phyloP scores from a whole-genome alignment of 23 tunicate species.

The Ascidia mentula region DNA sequence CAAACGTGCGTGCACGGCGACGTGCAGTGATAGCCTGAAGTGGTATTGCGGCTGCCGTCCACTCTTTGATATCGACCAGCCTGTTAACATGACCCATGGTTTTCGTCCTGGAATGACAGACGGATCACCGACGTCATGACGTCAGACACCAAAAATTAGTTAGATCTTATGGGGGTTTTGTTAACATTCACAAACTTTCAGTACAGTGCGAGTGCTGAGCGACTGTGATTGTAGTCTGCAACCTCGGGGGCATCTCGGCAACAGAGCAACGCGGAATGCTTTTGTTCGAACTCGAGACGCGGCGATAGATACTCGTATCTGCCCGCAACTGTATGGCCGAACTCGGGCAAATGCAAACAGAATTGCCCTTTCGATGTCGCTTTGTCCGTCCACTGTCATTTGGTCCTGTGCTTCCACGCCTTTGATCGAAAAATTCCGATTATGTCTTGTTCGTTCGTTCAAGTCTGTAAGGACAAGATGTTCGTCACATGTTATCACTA shows the following conservation, averaged over 20 bases:
- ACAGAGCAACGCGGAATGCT: neutral
- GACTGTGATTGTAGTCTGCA: conserved; percentile 2
- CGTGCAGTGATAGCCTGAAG: neutral
- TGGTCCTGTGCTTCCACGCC: neutral
- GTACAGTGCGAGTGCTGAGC: neutral
- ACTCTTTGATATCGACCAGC: neutral
- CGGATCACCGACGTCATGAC: too few relatives aligned
- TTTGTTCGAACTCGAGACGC: neutral
- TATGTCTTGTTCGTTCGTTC: too few relatives aligned
- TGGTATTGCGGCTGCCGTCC: neutral
- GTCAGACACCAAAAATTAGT: neutral
- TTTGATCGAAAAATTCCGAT: neutral
- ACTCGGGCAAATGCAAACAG: neutral
- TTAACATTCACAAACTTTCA: too few relatives aligned
- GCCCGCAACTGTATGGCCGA: neutral
- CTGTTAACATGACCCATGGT: neutral
- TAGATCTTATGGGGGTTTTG: too few relatives aligned
- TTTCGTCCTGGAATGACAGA: neutral
- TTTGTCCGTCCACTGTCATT: neutral
- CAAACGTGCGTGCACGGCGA: neutral
- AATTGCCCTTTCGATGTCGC: neutral
- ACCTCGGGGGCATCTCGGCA: neutral
- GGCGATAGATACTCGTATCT: neutral
- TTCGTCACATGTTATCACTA: too few relatives aligned
- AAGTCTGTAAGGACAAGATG: too few relatives aligned